phyloP scores from a whole-genome alignment of 2,888 invertebrate genomes.

The Orchesella flavescens region DNA sequence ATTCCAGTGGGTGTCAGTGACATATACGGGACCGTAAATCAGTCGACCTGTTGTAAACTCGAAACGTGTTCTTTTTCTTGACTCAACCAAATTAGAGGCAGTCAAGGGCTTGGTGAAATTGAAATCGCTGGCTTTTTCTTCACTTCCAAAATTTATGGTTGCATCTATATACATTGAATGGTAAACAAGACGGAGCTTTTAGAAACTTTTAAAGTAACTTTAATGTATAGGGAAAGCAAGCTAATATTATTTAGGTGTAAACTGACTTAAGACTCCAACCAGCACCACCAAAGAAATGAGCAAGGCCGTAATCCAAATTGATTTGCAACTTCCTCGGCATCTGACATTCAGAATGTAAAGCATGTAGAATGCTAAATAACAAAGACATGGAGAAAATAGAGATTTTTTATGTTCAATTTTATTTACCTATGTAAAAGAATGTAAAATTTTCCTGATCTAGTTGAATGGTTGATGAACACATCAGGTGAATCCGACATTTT shows the following conservation, averaged over 20 bases:
- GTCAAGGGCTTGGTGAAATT: slow-evolving; percentile 11
- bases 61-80: slow-evolving; percentile 25
- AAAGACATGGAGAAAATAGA: no score
- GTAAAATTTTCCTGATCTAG: no score
- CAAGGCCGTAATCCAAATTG: not conserved
- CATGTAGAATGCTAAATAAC: not conserved
- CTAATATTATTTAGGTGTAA: not conserved
- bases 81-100: slow-evolving; percentile 32
- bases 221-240: not conserved
- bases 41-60: slow-evolving; percentile 30
- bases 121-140: slow-evolving; percentile 33
- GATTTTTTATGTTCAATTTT: no score
- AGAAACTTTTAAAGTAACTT: not conserved
- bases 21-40: slow-evolving; percentile 47
- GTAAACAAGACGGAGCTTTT: not conserved
- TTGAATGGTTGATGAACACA: no score
- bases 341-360: not conserved
- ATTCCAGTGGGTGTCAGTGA: slow-evolving; percentile 40
- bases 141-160: slow-evolving; percentile 29
- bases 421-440: no score
- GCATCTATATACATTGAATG: slow-evolving; percentile 9
- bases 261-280: not conserved
- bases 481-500: no score
- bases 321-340: not conserved
- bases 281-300: not conserved